A percentile compares a stretch with the other conserved stretches of the same genome.
Conservation (phyloP, 2,797 vertebrate species). For the Lemur catta region DNA sequence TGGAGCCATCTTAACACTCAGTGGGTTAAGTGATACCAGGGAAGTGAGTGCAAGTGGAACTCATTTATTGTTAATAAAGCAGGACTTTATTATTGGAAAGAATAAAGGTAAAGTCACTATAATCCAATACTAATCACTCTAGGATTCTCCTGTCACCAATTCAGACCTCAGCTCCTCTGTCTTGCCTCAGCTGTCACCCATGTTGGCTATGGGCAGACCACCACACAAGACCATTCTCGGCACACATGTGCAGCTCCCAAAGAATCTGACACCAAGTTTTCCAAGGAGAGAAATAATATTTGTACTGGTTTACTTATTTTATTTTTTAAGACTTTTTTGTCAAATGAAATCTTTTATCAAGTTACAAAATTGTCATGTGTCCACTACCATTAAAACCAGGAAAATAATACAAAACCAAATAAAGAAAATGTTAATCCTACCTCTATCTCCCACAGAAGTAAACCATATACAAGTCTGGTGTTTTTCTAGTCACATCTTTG, state of each 20-base stretch:
- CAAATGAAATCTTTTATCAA: not conserved
- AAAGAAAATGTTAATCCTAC: not conserved
- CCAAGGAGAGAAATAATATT: not conserved
- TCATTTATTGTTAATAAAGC: not conserved
- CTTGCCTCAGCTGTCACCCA: not conserved
- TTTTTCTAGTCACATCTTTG: not conserved
- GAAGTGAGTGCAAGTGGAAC: not conserved
- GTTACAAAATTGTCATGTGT: not conserved
- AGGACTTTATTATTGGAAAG: not conserved
- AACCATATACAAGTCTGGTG: not conserved
- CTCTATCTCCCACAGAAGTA: not conserved
- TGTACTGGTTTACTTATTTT: not conserved
- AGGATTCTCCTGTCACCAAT: not conserved
- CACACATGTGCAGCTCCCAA: not conserved
- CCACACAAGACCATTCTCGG: not conserved
- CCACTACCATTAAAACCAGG: not conserved
- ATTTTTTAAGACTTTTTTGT: not conserved
- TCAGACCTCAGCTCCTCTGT: too few species aligned
- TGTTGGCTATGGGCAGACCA: not conserved
- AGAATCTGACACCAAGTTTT: not conserved
- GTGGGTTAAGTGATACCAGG: not conserved
- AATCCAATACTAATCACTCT: not conserved
- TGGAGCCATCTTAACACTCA: not conserved
- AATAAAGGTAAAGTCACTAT: not conserved
- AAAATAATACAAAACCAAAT: not conserved